Percentiles rank a stretch among this genome's conserved stretches.
Conservation (phyloP, 2,797 vertebrate species). For the Meriones psammophilus region DNA sequence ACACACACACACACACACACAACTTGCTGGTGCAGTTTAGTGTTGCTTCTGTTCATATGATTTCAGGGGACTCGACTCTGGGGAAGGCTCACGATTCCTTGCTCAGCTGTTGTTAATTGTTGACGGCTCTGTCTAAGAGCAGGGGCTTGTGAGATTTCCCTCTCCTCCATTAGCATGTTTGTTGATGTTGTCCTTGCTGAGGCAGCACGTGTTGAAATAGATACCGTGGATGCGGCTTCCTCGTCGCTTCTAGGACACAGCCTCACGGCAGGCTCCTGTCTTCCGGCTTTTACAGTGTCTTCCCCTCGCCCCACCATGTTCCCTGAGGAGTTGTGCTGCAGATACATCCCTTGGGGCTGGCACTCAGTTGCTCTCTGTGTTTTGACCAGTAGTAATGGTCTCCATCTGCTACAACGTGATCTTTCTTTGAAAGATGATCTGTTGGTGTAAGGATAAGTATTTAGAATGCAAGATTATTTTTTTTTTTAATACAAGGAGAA, state of each 20-base stretch:
- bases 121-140: not conserved
- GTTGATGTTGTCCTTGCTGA: not conserved
- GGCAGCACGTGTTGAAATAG: not conserved
- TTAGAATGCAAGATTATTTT: not conserved
- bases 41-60: not conserved
- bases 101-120: not conserved
- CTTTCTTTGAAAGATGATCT: not conserved
- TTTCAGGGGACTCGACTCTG: not conserved
- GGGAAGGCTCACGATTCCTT: not conserved
- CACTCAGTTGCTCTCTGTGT: not conserved
- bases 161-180: not conserved
- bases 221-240: not conserved
- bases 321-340: not conserved
- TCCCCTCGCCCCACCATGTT: not conserved
- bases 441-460: not conserved
- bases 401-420: not conserved
- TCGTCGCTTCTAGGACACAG: not conserved
- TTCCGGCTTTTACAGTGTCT: not conserved
- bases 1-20: too few species aligned
- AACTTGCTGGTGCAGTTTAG: not conserved
- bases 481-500: slow-evolving; percentile 8
- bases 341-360: too few species aligned
- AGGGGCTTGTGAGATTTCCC: not conserved
- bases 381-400: not conserved
- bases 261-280: not conserved